Conservation (phyloP, 2,797 vertebrate species). For the Thripadectes ignobilis region DNA sequence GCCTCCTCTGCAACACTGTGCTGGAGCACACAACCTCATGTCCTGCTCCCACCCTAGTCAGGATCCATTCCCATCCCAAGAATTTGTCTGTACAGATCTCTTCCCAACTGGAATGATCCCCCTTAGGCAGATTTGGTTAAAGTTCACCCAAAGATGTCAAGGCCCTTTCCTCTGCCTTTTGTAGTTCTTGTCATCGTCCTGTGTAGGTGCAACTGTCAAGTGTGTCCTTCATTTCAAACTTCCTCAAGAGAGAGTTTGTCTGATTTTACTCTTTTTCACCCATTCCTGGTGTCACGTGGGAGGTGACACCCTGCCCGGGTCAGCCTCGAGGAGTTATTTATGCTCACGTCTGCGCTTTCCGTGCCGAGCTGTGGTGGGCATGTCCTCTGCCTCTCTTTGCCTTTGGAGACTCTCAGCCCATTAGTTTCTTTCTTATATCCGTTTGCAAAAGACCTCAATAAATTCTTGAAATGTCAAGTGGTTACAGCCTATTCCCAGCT, state of each 20-base stretch:
- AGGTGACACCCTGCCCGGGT: not conserved
- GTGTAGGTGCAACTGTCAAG: accelerated
- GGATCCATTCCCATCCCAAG: not conserved
- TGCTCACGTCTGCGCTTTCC: not conserved
- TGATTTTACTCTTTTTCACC: not conserved
- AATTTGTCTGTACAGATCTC: not conserved
- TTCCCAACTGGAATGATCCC: not conserved
- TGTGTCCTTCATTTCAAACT: not conserved
- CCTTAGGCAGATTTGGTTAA: not conserved
- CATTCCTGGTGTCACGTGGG: not conserved
- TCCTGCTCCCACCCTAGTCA: not conserved
- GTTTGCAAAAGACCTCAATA: conserved; percentile 55
- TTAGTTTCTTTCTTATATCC: conserved; percentile 54
- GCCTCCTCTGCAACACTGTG: not conserved
- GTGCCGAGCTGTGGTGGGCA: not conserved
- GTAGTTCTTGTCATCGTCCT: accelerated
- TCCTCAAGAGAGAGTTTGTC: not conserved
- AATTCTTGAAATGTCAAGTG: conserved; percentile 55
- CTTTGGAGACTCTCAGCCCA: conserved; percentile 38
- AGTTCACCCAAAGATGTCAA: not conserved
- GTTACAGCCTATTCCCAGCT: conserved; percentile 49
- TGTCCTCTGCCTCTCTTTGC: not conserved
- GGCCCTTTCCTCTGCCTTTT: not conserved
- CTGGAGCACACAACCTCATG: not conserved
- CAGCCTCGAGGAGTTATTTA: not conserved